Percentiles rank a stretch among this genome's conserved stretches.
These are phyloP conservation scores for Berghia stephanieae DNA, from an alignment of 1,140 invertebrate species.

Conservation along the genomic window DNA sequence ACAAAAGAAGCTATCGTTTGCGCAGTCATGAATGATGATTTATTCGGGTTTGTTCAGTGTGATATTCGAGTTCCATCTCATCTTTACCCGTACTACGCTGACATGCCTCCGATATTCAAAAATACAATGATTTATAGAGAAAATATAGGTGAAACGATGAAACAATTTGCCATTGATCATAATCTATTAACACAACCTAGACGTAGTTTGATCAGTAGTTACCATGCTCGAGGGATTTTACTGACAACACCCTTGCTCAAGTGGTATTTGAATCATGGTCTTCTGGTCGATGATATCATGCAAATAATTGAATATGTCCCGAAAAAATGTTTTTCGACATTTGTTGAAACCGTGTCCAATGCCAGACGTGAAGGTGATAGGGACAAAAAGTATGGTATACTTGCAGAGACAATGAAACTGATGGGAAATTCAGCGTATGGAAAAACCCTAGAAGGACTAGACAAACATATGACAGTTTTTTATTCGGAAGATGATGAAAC, in stretches of 20 bases:
- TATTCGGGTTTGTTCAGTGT: conserved; percentile 37
- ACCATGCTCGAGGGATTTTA: conserved; percentile 36
- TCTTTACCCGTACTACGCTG: conserved; percentile 30
- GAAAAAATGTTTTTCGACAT: conserved; percentile 31
- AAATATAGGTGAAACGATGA: conserved; percentile 39
- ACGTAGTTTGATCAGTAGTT: conserved; percentile 37
- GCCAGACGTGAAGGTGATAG: conserved; percentile 38
- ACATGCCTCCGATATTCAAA: conserved; percentile 39
- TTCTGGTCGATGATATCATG: conserved; percentile 37
- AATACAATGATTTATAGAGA: conserved; percentile 30
- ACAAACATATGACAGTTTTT: conserved; percentile 29
- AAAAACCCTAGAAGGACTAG: conserved; percentile 34
- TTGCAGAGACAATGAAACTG: conserved; percentile 42
- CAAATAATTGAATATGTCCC: conserved; percentile 44
- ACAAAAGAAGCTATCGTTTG: conserved; percentile 9
- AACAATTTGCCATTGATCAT: conserved; percentile 26
- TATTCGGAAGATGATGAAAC: conserved; percentile 29
- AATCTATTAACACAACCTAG: conserved; percentile 32
- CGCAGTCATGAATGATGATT: neutral
- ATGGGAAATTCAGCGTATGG: conserved; percentile 40
- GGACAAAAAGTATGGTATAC: conserved; percentile 32
- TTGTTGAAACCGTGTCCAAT: conserved; percentile 38
- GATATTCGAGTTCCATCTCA: conserved; percentile 35
- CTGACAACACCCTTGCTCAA: conserved; percentile 38
- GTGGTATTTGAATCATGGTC: conserved; percentile 45